Base-by-base conservation (phyloP, 2,888 invertebrate species). In the Germaria angustata region DNA sequence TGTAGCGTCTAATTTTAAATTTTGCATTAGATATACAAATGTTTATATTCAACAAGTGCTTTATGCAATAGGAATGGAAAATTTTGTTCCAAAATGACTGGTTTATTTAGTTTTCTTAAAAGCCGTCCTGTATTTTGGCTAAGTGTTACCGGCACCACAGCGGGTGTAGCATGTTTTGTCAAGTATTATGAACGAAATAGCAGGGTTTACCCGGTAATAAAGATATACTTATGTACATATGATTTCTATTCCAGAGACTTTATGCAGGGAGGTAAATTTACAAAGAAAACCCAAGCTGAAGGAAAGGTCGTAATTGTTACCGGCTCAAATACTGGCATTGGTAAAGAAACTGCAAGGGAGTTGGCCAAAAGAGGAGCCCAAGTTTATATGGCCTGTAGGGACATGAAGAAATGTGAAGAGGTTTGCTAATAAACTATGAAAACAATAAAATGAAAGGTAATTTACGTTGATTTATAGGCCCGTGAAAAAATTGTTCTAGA, bases 341-440 rank as follows among this genome's bases (percentile, higher is more conserved):
- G 97, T 11, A 94, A 93, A 89, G 95, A 95, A 89, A 94, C 95
- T 0, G 95, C 93, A 0, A 92, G 92, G 88, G 95, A 95, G 87
- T 92, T 97, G 87, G 96, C 96, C 0, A 92, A 92, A 73, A 91
- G 95, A 63, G 94, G 95, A 4, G 97, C 95, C 2, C 95, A 94
- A 92, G 95, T 97, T 83, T 94, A 96, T 87, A 95, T 97, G 96
- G 97, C 96, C 2, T 97, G 97, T 87, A 93, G 96, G 63, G 93
- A 97, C 92, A 92, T 96, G 92, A 90, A 92, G 49, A 94, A 93
- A 90, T 97, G 97, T 90, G 96, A 96, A 92, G 91, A 91, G 81
- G 89, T 89, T 24, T 36, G 81, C 51, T 9, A 20, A 11, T 24
- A 41, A 57, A 4, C 46, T 13, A 9, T 49, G 39, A n/a, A 39